Evolutionary conservation across 2,797 vertebrate genomes (phyloP), one percentile per base, ranked within the genome.

Genomic region (Melanotaenia nigrans): DNA sequence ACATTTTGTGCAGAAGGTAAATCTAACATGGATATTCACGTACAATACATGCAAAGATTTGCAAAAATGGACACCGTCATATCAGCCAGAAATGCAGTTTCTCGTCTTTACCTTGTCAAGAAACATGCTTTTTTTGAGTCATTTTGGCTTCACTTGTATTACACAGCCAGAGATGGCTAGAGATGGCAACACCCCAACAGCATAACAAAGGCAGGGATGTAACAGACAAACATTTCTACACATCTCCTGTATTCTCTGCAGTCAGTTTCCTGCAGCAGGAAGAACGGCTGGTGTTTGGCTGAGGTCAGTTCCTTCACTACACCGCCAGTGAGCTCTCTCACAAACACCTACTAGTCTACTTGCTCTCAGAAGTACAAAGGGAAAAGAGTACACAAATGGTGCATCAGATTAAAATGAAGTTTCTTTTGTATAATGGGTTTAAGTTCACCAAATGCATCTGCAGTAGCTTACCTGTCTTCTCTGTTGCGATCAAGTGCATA

Each of bases 401-500:
- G 18, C 18, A 16, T 20, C 4, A 54, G 24, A 51, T 24, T n/a
- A 33, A 5, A 65, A 7, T 28, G 13, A 13, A n/a, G 11, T 45
- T 81, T 85, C 77, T 65, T 78, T 66, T 57, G 33, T 24, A 5
- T 56, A 56, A 79, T 77, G 24, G 5, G 33, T 78, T 79, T 22
- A 71, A 47, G 12, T 47, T 66, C n/a, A 35, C 28, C 38, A 67
- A 13, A 42, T 62, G 61, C 16, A 30, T 55, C 7, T 0, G 22
- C 59, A 35, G 12, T 0, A 59, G 89, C 93, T 93, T 88, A 99
- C 98, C 96, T 96, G 87, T 99, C 97, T 59, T 99, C 98, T 73
- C 96, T 93, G 90, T 96, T 98, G 60, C 97, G 96, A 83, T 99
- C 97, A 55, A 98, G 93, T 0, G 96, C 95, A 57, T 98, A 98